These are phyloP conservation scores for Brevimyrus niger DNA, from an alignment of 2,113 vertebrate genomes.

Conservation along the genomic window DNA sequence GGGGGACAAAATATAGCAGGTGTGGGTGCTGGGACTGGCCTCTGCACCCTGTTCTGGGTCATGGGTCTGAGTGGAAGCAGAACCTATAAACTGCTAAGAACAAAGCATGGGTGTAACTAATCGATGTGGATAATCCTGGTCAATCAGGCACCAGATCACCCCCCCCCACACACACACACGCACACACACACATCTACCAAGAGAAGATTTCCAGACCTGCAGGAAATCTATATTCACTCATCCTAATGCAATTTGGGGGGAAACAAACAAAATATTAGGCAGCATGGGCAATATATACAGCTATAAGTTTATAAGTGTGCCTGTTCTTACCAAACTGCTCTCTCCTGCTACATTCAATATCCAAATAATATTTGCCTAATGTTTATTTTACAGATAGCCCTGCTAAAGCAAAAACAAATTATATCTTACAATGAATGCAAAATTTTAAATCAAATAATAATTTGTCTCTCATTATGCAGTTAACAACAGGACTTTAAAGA, in stretches of 20 bases:
- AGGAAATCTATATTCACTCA: background rate
- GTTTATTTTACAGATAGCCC: background rate
- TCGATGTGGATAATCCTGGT: background rate
- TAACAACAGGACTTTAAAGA: background rate
- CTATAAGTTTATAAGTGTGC: background rate
- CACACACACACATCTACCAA: background rate
- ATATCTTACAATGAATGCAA: background rate
- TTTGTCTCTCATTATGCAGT: background rate
- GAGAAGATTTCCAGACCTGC: background rate
- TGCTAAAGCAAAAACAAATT: background rate
- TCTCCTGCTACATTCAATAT: background rate
- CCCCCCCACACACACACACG: background rate
- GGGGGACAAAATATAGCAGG: background rate
- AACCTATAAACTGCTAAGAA: background rate
- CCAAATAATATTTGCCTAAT: background rate
- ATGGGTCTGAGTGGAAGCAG: background rate
- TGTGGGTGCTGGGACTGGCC: background rate
- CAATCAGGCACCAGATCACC: background rate
- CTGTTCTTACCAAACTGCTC: background rate
- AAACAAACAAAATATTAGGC: background rate
- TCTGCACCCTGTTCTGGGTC: background rate
- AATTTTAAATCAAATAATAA: background rate
- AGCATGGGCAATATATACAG: background rate
- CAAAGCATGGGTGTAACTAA: background rate
- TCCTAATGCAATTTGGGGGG: background rate